Conservation (phyloP, 2,113 vertebrate genomes). For the Pterocles burchelli region DNA sequence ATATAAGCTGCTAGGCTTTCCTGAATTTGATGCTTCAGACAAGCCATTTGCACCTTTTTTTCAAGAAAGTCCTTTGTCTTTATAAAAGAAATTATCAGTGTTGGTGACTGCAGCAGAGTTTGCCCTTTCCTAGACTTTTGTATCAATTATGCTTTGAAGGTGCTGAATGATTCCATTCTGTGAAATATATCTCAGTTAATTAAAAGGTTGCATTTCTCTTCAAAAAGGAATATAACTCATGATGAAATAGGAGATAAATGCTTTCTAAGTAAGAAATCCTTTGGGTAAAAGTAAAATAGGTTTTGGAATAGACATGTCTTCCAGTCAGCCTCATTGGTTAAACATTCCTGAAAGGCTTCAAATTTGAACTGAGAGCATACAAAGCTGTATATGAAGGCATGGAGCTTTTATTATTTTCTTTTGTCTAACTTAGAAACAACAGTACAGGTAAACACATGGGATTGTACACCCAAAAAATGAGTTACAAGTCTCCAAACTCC, state of each 20-base stretch:
- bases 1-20: background rate
- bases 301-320: background rate
- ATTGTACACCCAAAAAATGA: background rate
- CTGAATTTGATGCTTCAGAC: background rate
- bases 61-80: background rate
- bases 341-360: background rate
- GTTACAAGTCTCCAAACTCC: background rate
- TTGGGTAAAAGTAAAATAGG: background rate
- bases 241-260: background rate
- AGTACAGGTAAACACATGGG: background rate
- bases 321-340: background rate
- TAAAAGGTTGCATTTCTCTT: background rate
- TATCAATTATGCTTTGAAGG: background rate
- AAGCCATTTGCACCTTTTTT: background rate
- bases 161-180: background rate
- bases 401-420: background rate
- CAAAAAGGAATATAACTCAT: background rate
- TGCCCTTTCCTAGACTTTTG: background rate
- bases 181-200: conserved; percentile 9
- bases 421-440: background rate
- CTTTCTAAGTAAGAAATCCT: background rate
- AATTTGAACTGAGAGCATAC: background rate
- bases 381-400: background rate
- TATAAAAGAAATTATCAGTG: background rate
- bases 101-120: background rate